phyloP scores from a whole-genome alignment of 2,113 vertebrate genomes.

The Prionailurus bengalensis region DNA sequence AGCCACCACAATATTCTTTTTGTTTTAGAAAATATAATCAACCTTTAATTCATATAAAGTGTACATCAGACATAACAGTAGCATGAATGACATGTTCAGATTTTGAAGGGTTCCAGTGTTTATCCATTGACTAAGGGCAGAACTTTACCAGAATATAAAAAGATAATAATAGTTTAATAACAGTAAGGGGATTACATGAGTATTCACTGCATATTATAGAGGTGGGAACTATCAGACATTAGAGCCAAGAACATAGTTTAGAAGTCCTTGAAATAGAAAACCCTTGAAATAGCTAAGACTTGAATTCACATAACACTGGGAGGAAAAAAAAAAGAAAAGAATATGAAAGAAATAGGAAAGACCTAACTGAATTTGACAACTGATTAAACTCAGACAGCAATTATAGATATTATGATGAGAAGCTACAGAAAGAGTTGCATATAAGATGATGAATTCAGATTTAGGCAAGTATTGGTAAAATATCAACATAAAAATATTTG shows the following conservation, averaged over 20 bases:
- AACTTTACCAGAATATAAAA: background rate
- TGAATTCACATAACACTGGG: too few relatives aligned
- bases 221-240: too few relatives aligned
- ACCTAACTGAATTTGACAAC: too few relatives aligned
- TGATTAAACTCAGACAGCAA: too few relatives aligned
- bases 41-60: background rate
- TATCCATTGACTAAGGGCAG: background rate
- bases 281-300: too few relatives aligned
- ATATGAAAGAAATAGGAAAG: too few relatives aligned
- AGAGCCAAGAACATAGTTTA: too few relatives aligned
- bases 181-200: too few relatives aligned
- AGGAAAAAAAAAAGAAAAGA: too few relatives aligned
- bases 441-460: background rate
- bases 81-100: background rate
- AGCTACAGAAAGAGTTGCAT: background rate
- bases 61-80: background rate
- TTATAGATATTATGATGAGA: background rate
- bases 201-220: too few relatives aligned
- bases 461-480: background rate
- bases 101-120: background rate
- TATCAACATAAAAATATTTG: background rate
- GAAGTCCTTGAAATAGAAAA: too few relatives aligned
- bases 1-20: background rate
- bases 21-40: background rate
- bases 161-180: too few relatives aligned